These are phyloP conservation scores for Oriolus oriolus DNA, from an alignment of 2,113 vertebrate genomes.

Conservation along the genomic window DNA sequence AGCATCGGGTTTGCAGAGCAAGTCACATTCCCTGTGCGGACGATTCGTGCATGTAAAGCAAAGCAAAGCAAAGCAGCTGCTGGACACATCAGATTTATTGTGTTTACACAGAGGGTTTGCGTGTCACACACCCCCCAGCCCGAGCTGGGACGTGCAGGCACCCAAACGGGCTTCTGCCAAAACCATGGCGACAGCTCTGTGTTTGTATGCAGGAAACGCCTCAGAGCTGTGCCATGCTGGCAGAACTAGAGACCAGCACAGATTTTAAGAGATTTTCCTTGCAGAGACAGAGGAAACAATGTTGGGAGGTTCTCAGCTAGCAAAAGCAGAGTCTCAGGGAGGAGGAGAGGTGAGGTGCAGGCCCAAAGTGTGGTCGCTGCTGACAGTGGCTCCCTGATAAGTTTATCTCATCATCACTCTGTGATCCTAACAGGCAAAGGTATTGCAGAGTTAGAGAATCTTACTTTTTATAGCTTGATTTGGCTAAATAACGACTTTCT, in stretches of 20 bases:
- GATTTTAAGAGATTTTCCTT: not conserved
- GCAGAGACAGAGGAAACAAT: not conserved
- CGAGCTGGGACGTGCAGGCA: not conserved
- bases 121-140: not conserved
- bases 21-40: not conserved
- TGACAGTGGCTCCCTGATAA: not conserved
- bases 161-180: not conserved
- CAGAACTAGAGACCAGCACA: not conserved
- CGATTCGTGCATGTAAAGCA: not conserved
- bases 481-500: not conserved
- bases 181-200: not conserved
- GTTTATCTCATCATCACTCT: not conserved
- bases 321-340: rapidly evolving
- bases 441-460: not conserved
- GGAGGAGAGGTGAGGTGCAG: not conserved
- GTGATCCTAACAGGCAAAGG: not conserved
- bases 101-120: not conserved
- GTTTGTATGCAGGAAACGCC: not conserved
- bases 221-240: not conserved
- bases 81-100: not conserved
- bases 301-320: not conserved
- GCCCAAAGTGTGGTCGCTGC: not conserved
- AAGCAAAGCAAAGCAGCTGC: not conserved
- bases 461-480: not conserved
- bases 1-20: not conserved